Base-by-base conservation (phyloP, 1,140 invertebrate species). In the Drosophila oshimai region DNA sequence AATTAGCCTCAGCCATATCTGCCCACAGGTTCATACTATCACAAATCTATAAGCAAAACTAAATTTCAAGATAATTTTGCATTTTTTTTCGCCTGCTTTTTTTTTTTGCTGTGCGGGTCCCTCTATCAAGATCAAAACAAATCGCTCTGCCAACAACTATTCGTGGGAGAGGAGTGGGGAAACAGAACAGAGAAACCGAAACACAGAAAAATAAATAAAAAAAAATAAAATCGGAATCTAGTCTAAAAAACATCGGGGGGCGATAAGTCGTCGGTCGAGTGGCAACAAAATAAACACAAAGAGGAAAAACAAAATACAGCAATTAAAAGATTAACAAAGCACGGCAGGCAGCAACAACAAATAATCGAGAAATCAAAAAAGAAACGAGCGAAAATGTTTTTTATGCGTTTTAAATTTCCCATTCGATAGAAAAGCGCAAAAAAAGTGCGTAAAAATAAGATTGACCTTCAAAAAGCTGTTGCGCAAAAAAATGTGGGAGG, bases 361-460 rank as follows among this genome's bases (percentile, higher is more conserved):
- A 12, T 17, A 36, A 47, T 42, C 29, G 12, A 74, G 29, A 33
- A 67, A 44, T 22, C 39, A 33, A 49, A 49, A 55, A 42, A n/a
- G 18, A 50, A 12, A 33, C n/a, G 33, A 6, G 26, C 37, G 39
- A 47, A 69, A 67, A 65, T 58, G 39, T 51, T 61, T 78, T 81
- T 84, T 78, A 84, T 84, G 80, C 70, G 74, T 86, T 84, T 84
- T 86, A 84, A 86, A 86, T 84, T 84, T 84, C 70, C 70, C 58
- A 74, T 58, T 39, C 69, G 41, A 68, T 64, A 70, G 78, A 53
- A 36, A 47, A 61, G 33, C 36, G 54, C 60, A 79, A 71, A 78
- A 71, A 78, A 74, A 61, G 70, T 74, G 79, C 79, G 79, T 83
- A 83, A 84, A 83, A 83, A 83, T 84, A 84, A 74, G 61, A 78